phyloP scores from a whole-genome alignment of 2,797 vertebrate genomes.

The Podarcis lilfordi region DNA sequence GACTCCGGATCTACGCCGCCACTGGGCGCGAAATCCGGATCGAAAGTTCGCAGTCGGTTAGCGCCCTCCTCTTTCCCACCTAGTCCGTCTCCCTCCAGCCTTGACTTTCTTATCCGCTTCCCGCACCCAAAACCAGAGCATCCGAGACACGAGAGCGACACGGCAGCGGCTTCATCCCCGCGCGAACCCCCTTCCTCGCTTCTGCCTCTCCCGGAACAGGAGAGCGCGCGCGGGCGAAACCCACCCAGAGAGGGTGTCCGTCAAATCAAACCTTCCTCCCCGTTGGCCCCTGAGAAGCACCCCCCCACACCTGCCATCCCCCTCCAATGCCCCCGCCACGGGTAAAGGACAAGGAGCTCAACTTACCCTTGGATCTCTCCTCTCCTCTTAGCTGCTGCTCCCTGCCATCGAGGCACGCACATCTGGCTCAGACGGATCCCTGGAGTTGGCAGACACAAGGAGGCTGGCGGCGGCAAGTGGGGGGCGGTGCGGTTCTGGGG shows the following conservation, averaged over 20 bases:
- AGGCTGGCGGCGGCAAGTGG: background rate
- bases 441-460: constrained; percentile 35
- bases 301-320: background rate
- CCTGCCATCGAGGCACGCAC: constrained; percentile 38
- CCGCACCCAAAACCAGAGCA: background rate
- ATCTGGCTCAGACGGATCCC: constrained; percentile 52
- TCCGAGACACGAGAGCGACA: background rate
- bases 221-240: background rate
- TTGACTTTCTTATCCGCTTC: background rate
- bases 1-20: background rate
- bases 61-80: background rate
- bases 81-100: too few species aligned
- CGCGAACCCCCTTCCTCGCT: background rate
- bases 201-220: background rate
- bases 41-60: background rate
- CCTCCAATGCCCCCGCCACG: fast-evolving
- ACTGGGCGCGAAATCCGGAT: background rate
- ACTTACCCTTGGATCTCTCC: constrained; percentile 57
- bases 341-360: background rate
- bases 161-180: background rate
- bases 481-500: fast-evolving
- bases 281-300: background rate
- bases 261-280: background rate
- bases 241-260: background rate
- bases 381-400: constrained; percentile 21